These are phyloP conservation scores for Papilio machaon DNA, from an alignment of 1,140 invertebrate genomes.

Conservation along the genomic window DNA sequence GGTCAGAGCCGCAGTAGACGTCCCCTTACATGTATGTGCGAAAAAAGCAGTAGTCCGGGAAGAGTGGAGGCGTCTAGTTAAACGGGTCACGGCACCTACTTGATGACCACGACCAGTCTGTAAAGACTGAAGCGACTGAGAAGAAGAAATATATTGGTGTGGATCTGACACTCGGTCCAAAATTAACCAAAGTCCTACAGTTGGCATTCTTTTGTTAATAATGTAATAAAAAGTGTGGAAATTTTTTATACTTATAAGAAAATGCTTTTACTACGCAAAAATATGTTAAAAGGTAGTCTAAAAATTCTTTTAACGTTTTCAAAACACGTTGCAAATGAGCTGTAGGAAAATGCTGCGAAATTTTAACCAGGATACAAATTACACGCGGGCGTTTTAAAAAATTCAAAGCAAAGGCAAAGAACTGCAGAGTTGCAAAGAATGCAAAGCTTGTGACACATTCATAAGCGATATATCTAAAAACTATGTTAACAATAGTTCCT, in stretches of 20 bases:
- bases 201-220: not conserved
- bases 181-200: too few species aligned
- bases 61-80: too few species aligned
- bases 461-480: not conserved
- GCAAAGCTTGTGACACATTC: not conserved
- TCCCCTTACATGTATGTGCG: too few species aligned
- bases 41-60: too few species aligned
- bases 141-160: too few species aligned
- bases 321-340: constrained; percentile 5
- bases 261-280: not conserved
- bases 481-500: not conserved
- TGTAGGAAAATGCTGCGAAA: constrained; percentile 1
- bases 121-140: too few species aligned
- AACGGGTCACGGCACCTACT: too few species aligned
- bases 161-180: too few species aligned
- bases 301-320: not conserved
- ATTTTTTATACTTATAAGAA: not conserved
- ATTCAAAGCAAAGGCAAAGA: constrained; percentile 5
- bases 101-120: too few species aligned
- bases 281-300: not conserved
- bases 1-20: too few species aligned
- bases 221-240: not conserved
- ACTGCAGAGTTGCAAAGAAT: not conserved
- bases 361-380: constrained; percentile 4
- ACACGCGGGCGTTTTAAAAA: not conserved